Conservation (phyloP, 2,113 vertebrate species). For the Zosterops hypoxanthus region DNA sequence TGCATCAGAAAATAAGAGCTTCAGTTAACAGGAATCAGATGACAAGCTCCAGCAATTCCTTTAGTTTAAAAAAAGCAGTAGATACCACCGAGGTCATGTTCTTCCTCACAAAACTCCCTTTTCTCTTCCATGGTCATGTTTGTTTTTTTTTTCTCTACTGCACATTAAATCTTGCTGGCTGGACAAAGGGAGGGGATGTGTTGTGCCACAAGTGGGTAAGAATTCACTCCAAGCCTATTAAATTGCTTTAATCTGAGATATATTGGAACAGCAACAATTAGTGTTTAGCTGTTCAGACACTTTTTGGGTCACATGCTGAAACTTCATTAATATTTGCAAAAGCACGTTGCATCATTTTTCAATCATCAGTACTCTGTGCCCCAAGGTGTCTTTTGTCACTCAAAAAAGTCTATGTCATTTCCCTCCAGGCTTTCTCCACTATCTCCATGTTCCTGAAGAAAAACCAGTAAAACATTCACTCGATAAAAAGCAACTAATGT, state of each 20-base stretch:
- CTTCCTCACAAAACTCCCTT: background rate
- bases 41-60: background rate
- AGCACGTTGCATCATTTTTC: background rate
- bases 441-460: constrained; percentile 9
- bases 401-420: background rate
- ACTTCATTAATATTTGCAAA: background rate
- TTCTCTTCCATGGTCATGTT: background rate
- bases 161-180: background rate
- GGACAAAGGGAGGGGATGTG: background rate
- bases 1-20: background rate
- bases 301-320: background rate
- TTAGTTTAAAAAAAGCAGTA: background rate
- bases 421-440: background rate
- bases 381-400: constrained; percentile 44
- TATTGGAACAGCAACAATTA: background rate
- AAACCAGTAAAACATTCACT: background rate
- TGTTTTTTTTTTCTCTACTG: background rate
- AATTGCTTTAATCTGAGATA: background rate
- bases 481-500: background rate
- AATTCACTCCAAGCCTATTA: background rate
- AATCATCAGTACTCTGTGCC: constrained; percentile 5
- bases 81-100: background rate
- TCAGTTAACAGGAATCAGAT: background rate
- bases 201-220: background rate
- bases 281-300: background rate